Conservation (phyloP, 2,888 invertebrate species). For the Seladonia tumulorum region DNA sequence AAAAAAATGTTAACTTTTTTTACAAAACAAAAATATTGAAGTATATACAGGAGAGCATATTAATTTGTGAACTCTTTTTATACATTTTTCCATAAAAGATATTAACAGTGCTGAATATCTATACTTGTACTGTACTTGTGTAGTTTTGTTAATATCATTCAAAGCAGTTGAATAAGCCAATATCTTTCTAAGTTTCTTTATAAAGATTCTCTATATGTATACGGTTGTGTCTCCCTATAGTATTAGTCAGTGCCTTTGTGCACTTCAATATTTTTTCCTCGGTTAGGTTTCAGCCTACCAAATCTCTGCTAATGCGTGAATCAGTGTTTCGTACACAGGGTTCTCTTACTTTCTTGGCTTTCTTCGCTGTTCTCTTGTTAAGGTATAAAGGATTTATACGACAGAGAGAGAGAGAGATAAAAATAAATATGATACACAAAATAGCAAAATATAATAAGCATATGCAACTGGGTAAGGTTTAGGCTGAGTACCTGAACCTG, state of each 20-base stretch:
- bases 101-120: conserved; percentile 27
- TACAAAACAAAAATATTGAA: conserved; percentile 35
- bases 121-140: neutral
- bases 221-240: conserved; percentile 6
- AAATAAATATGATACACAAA: conserved; percentile 62
- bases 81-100: conserved; percentile 29
- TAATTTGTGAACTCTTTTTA: conserved; percentile 19
- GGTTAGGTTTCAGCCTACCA: conserved; percentile 65
- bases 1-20: neutral
- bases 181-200: conserved; percentile 13
- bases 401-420: conserved; percentile 45
- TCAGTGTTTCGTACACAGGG: neutral
- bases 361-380: conserved; percentile 25
- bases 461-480: conserved; percentile 79
- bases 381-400: conserved; percentile 40
- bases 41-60: conserved; percentile 30
- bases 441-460: conserved; percentile 75
- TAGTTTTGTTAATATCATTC: conserved; percentile 2
- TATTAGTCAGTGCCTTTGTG: conserved; percentile 11
- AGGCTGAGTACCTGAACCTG: conserved; percentile 84
- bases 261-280: conserved; percentile 56
- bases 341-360: conserved; percentile 14
- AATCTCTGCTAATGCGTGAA: conserved; percentile 39
- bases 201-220: neutral
- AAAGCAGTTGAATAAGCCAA: conserved; percentile 16